phyloP scores from a whole-genome alignment of 2,113 vertebrate species.

The Ictidomys tridecemlineatus region DNA sequence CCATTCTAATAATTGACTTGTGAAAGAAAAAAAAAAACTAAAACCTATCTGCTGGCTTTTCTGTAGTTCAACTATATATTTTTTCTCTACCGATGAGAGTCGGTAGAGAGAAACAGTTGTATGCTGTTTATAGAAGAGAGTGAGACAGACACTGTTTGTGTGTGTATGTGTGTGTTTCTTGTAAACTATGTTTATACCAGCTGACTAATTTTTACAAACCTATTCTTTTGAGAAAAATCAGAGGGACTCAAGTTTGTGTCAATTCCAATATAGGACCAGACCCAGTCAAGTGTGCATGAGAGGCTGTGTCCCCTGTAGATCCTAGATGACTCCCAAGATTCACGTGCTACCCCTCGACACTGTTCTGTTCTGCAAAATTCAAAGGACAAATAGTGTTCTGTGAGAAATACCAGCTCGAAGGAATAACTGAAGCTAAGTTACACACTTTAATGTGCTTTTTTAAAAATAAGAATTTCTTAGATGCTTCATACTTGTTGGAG shows the following conservation, averaged over 20 bases:
- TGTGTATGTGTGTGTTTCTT: background rate
- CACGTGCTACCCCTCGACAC: background rate
- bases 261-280: background rate
- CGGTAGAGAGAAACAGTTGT: background rate
- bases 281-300: accelerated
- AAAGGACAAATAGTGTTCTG: background rate
- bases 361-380: background rate
- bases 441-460: background rate
- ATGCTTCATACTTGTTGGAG: background rate
- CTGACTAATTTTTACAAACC: background rate
- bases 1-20: background rate
- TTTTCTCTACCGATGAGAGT: background rate
- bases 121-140: background rate
- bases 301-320: background rate
- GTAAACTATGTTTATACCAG: background rate
- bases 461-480: background rate
- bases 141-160: background rate
- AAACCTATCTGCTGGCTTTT: background rate
- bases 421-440: background rate
- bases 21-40: background rate
- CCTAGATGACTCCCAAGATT: background rate
- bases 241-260: background rate
- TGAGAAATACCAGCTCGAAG: background rate
- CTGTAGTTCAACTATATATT: background rate
- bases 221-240: background rate